Percentiles rank a stretch among this genome's conserved stretches.
Conservation (phyloP, 2,888 invertebrate genomes). For the Cabera pusaria region DNA sequence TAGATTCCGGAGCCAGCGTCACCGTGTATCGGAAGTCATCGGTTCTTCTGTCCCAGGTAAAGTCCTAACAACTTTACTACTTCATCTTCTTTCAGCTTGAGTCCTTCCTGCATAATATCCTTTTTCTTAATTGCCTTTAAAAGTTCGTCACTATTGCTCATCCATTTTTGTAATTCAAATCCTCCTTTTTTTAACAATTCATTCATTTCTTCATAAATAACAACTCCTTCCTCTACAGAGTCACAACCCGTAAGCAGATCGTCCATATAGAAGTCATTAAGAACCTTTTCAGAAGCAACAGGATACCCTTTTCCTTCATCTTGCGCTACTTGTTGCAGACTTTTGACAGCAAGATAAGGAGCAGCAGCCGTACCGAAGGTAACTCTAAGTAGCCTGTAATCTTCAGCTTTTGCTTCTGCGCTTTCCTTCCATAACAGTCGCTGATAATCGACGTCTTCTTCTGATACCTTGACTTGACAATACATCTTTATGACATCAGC, state of each 20-base stretch:
- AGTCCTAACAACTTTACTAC: constrained; percentile 37
- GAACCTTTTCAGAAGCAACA: too few relatives aligned
- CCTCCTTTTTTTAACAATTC: constrained; percentile 19
- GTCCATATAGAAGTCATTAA: background rate
- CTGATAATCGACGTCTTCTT: too few relatives aligned
- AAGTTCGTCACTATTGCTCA: constrained; percentile 28
- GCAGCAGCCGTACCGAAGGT: too few relatives aligned
- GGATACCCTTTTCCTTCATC: too few relatives aligned
- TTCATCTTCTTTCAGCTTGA: constrained; percentile 28
- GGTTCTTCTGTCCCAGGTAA: constrained; percentile 33
- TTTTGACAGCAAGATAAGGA: too few relatives aligned
- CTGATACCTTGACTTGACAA: too few relatives aligned
- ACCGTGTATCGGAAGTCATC: constrained; percentile 37
- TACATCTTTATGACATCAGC: too few relatives aligned
- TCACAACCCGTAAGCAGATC: background rate
- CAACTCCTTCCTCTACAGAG: background rate
- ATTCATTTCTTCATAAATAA: background rate
- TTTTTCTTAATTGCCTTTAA: constrained; percentile 35
- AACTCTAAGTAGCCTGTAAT: too few relatives aligned
- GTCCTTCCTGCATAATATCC: constrained; percentile 28
- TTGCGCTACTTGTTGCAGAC: too few relatives aligned
- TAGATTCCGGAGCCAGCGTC: constrained; percentile 18
- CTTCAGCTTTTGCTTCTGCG: too few relatives aligned
- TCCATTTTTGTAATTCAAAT: constrained; percentile 37
- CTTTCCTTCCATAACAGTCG: too few relatives aligned